phyloP scores from a whole-genome alignment of 30 jellyfish, hydroid and myxozoan genomes.

The Aurelia sp. region DNA sequence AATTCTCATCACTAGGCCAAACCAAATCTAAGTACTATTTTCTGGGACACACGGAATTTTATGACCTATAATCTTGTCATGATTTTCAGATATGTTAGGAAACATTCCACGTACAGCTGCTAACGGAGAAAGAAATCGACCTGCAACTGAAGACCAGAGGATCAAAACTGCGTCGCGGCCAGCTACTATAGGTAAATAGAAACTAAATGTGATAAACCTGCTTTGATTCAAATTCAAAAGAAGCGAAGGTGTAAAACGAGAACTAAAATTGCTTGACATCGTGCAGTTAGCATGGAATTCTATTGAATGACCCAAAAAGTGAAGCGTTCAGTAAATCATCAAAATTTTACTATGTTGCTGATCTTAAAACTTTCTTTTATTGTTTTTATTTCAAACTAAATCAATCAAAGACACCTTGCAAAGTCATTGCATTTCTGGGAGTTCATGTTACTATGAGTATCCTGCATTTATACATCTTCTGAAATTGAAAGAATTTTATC shows the following conservation, averaged over 20 bases:
- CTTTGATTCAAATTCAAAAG: neutral
- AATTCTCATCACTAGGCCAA: too few relatives aligned
- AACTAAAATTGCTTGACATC: neutral
- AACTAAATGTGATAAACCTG: neutral
- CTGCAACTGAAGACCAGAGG: constrained; percentile 19
- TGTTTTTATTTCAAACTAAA: too few relatives aligned
- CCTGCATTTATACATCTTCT: too few relatives aligned
- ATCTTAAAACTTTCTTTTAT: too few relatives aligned
- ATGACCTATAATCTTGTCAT: neutral
- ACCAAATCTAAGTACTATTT: neutral
- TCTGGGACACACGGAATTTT: neutral
- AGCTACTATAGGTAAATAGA: constrained; percentile 24
- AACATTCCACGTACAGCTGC: constrained; percentile 23
- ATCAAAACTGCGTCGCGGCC: constrained; percentile 43
- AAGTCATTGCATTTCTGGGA: too few relatives aligned
- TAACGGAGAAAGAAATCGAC: constrained; percentile 24
- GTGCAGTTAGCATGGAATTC: too few relatives aligned
- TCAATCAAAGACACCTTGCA: too few relatives aligned
- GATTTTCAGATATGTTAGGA: constrained; percentile 6
- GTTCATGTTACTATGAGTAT: too few relatives aligned
- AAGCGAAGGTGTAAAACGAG: neutral
- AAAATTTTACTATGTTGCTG: too few relatives aligned
- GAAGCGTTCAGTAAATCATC: too few relatives aligned
- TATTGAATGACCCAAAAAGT: too few relatives aligned
- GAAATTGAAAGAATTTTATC: too few relatives aligned